Conservation (phyloP, 2,888 invertebrate species). For the Pristionchus fissidentatus region DNA sequence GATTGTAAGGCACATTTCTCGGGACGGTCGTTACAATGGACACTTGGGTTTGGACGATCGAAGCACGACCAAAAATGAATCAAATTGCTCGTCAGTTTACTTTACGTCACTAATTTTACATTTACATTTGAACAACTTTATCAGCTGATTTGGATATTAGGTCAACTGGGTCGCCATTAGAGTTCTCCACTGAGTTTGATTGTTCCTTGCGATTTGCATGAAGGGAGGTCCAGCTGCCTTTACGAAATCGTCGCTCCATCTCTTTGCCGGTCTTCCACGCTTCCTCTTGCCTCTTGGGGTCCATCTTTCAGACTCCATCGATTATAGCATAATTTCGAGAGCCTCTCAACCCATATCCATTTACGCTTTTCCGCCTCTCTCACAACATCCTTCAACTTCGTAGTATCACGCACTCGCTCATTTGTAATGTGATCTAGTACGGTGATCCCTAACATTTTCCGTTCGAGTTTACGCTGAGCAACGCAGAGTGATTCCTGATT, state of each 20-base stretch:
- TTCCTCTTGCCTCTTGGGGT: too few relatives aligned
- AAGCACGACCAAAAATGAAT: slow-evolving; percentile 85
- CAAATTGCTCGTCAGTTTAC: slow-evolving; percentile 59
- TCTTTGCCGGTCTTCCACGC: not conserved
- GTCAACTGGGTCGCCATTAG: too few relatives aligned
- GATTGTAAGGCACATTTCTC: slow-evolving; percentile 81
- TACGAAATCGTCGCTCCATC: not conserved
- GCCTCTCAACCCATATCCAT: not conserved
- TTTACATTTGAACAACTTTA: too few relatives aligned
- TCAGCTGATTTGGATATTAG: too few relatives aligned
- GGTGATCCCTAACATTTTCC: not conserved
- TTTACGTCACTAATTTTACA: not conserved
- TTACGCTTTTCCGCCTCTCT: not conserved
- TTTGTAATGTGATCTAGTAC: not conserved
- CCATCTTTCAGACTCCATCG: too few relatives aligned
- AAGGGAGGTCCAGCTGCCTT: not conserved
- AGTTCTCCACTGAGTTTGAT: too few relatives aligned
- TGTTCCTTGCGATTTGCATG: too few relatives aligned
- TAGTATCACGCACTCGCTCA: not conserved
- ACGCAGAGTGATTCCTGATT: not conserved
- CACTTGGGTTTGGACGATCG: slow-evolving; percentile 90
- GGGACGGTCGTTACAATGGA: slow-evolving; percentile 84
- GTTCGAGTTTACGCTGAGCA: not conserved
- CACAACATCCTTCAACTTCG: not conserved
- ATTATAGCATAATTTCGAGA: not conserved